phyloP scores from a whole-genome alignment of 1,140 invertebrate species.

The Papilio xuthus region DNA sequence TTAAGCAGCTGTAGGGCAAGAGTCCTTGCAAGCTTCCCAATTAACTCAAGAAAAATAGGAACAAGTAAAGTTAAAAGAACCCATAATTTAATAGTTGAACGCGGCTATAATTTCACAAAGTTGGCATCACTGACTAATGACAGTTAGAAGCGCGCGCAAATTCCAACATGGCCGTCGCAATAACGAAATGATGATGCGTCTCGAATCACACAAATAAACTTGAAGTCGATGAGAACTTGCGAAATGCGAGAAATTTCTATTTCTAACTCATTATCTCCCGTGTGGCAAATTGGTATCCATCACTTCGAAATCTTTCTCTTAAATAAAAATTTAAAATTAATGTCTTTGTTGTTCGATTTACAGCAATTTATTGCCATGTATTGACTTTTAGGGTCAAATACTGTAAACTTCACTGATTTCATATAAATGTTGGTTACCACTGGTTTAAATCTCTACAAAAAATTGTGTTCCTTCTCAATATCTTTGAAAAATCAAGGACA shows the following conservation, averaged over 20 bases:
- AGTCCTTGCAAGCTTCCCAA: slow-evolving; percentile 55
- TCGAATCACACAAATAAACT: slow-evolving; percentile 60
- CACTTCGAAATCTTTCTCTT: slow-evolving; percentile 29
- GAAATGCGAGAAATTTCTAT: slow-evolving; percentile 38
- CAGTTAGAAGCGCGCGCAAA: slow-evolving; percentile 64
- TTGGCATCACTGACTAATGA: slow-evolving; percentile 70
- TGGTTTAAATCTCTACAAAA: neutral
- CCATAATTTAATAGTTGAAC: slow-evolving; percentile 70
- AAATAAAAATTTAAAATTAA: neutral
- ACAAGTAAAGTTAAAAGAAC: slow-evolving; percentile 49
- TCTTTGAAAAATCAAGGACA: no score
- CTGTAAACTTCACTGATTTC: neutral
- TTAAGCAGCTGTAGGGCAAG: no score
- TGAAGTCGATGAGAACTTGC: slow-evolving; percentile 34
- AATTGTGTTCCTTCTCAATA: no score
- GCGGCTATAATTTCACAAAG: slow-evolving; percentile 65
- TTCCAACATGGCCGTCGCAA: slow-evolving; percentile 64
- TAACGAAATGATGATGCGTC: slow-evolving; percentile 61
- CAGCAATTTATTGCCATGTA: neutral
- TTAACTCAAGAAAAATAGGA: slow-evolving; percentile 42
- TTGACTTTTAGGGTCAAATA: neutral
- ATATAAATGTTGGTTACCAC: no score
- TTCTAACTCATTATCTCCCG: slow-evolving; percentile 34
- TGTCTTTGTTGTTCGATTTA: neutral
- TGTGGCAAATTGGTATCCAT: slow-evolving; percentile 34